Evolutionary conservation across 2,113 vertebrate species (phyloP).

Genomic region (Microcebus murinus): DNA sequence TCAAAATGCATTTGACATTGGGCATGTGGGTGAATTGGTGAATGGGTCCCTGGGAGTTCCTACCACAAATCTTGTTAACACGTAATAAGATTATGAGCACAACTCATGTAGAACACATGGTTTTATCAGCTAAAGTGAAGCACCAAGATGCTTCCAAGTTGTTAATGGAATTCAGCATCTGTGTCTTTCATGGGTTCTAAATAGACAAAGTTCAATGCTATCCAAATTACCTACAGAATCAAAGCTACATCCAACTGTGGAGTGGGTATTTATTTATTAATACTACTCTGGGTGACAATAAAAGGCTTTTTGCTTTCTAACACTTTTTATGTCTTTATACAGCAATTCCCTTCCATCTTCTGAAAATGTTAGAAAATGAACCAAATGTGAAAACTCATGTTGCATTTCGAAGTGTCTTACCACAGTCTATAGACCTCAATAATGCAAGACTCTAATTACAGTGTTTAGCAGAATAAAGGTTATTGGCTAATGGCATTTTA

Average conservation of each 20-base stretch:
- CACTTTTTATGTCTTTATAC: slow-evolving; percentile 65
- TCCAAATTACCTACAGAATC: slow-evolving; percentile 74
- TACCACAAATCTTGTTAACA: slow-evolving; percentile 67
- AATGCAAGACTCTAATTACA: slow-evolving; percentile 38
- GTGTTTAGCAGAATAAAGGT: slow-evolving; percentile 23
- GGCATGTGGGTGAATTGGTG: not conserved
- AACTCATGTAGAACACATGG: not conserved
- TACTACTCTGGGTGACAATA: slow-evolving; percentile 36
- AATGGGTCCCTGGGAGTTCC: slow-evolving; percentile 3
- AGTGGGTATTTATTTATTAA: slow-evolving; percentile 73
- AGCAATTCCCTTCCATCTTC: slow-evolving; percentile 60
- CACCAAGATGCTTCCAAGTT: slow-evolving; percentile 28
- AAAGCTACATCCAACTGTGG: slow-evolving; percentile 61
- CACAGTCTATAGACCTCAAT: not conserved
- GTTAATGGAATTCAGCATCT: slow-evolving; percentile 73
- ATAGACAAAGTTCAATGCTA: slow-evolving; percentile 73
- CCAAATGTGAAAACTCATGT: slow-evolving; percentile 32
- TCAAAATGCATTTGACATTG: not conserved
- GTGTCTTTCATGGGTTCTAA: slow-evolving; percentile 79
- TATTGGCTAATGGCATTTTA: slow-evolving; percentile 52
- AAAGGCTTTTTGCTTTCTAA: slow-evolving; percentile 58
- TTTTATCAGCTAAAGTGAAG: slow-evolving; percentile 51
- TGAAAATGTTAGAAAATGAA: slow-evolving; percentile 44
- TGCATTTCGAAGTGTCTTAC: slow-evolving; percentile 40
- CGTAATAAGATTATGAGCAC: slow-evolving; percentile 46